These are phyloP conservation scores for Zosterops lateralis DNA, from an alignment of 2,113 vertebrate genomes.

Conservation along the genomic window DNA sequence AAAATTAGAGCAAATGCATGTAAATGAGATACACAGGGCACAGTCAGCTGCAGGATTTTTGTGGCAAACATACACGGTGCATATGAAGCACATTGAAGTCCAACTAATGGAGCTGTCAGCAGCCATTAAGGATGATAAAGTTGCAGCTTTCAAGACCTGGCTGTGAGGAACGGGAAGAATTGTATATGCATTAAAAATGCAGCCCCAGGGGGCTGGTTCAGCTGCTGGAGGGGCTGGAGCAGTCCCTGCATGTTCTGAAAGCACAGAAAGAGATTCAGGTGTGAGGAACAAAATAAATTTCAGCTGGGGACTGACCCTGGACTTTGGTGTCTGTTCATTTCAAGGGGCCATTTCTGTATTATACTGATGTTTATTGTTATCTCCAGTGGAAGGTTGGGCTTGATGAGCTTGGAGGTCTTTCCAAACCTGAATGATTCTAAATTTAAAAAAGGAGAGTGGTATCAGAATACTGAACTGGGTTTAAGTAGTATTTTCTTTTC, in stretches of 20 bases:
- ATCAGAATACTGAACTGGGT: background rate
- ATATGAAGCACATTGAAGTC: background rate
- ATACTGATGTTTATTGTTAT: background rate
- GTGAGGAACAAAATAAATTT: background rate
- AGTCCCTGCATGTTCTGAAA: background rate
- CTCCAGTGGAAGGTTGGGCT: background rate
- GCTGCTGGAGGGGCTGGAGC: background rate
- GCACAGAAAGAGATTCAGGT: background rate
- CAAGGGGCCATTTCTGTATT: background rate
- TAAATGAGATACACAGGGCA: background rate
- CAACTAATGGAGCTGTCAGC: conserved; percentile 30
- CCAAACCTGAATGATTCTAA: background rate
- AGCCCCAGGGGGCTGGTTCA: background rate
- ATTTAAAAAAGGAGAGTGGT: background rate
- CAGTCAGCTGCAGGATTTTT: background rate
- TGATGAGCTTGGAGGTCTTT: background rate
- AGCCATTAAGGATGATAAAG: background rate
- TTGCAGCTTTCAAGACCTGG: background rate
- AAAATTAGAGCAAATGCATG: background rate
- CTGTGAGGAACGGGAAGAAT: background rate
- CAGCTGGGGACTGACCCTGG: background rate
- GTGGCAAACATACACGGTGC: background rate
- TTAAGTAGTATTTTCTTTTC: background rate
- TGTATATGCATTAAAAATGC: background rate
- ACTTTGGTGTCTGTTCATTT: background rate